Base-by-base conservation (phyloP, 1,140 invertebrate genomes). In the Thalassaphorura encarpata region DNA sequence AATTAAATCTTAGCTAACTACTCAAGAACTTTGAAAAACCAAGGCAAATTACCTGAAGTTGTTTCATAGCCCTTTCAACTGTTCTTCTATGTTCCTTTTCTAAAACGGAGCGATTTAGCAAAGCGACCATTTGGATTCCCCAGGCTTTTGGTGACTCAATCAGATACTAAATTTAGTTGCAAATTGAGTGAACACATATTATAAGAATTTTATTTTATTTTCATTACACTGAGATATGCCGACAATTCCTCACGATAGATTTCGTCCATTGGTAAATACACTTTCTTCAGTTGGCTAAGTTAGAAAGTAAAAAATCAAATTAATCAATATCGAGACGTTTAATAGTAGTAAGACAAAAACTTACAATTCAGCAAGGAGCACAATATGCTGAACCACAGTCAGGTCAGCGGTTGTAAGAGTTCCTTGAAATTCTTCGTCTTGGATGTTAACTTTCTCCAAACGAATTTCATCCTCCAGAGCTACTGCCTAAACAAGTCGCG, bases 51-150 rank as follows among this genome's bases (percentile, higher is more conserved):
- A 73, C 72, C 66, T 76, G 85, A 59, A 85, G 76, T 73, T 97
- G 94, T 68, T 80, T 78, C 78, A 96, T 81, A 11, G 89, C 81
- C 48, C 92, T 72, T 67, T 95, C 89, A 13, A 94, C 79, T 0
- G 85, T 86, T 56, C 90, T 77, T 36, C 82, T 80, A 62, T 84
- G 81, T 36, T 76, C 75, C 0, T 77, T 77, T 72, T 97, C 90
- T 18, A 91, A 68, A 50, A 78, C 74, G 58, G 85, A 88, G 40
- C 91, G 80, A 84, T 71, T 11, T 83, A 73, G 40, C 1, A 94
- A 67, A 2, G 84, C 76, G 8, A 78, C 75, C 21, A 83, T 76
- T 53, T 83, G 77, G 11, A 88, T 33, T 73, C 79, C 54, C 80
- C 87, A 88, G 52, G 54, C 40, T 18, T 51, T 56, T 4, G 54